Percentiles rank a stretch among this genome's conserved stretches.
These are phyloP conservation scores for Leucoptera coffeella DNA, from an alignment of 2,888 invertebrate genomes.

Conservation along the genomic window DNA sequence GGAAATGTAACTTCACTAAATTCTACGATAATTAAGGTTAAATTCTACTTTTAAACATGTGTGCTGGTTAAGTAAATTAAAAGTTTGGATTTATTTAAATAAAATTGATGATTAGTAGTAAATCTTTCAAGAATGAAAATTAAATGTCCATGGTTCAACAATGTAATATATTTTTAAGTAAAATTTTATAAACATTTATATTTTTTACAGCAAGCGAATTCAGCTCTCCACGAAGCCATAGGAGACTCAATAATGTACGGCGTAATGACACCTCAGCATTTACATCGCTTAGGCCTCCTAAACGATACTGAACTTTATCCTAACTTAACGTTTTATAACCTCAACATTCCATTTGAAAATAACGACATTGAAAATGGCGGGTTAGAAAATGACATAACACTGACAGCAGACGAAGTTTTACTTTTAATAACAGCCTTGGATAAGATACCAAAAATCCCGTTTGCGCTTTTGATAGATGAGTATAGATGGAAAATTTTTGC, in stretches of 20 bases:
- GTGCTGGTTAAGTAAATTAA: too few relatives aligned
- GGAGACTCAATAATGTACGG: conserved; percentile 67
- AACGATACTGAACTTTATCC: too few relatives aligned
- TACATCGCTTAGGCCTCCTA: conserved; percentile 57
- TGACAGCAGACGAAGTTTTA: conserved; percentile 30
- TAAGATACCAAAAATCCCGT: conserved; percentile 66
- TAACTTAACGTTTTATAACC: too few relatives aligned
- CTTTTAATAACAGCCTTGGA: conserved; percentile 56
- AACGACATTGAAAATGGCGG: too few relatives aligned
- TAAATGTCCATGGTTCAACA: too few relatives aligned
- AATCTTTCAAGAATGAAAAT: too few relatives aligned
- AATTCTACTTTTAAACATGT: too few relatives aligned
- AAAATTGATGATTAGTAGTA: too few relatives aligned
- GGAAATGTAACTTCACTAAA: too few relatives aligned
- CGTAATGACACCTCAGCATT: conserved; percentile 59
- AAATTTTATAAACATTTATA: background rate
- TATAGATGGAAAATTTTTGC: conserved; percentile 67
- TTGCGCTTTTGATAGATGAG: conserved; percentile 59
- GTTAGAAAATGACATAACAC: conserved; percentile 1
- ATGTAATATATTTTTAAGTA: background rate
- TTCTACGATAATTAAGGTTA: too few relatives aligned
- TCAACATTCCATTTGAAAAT: too few relatives aligned
- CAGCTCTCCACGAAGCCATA: conserved; percentile 67
- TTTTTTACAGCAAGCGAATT: conserved; percentile 59
- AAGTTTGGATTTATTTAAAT: too few relatives aligned